Percentiles rank a stretch among this genome's conserved stretches.
Conservation (phyloP, 2,797 vertebrate species). For the Moxostoma hubbsi region DNA sequence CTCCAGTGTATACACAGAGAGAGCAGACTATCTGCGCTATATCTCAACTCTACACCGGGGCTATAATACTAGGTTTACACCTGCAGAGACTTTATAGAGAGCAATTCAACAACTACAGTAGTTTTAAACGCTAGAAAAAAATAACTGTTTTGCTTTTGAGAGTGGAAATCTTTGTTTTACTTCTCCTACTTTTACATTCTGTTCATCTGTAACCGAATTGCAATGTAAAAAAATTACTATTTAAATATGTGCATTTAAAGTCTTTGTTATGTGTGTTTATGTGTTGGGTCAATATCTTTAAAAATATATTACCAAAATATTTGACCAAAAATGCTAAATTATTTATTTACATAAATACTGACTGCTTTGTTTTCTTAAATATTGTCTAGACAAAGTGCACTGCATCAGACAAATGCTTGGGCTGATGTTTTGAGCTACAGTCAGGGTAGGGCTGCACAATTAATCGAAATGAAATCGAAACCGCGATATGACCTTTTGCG, state of each 20-base stretch:
- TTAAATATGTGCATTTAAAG: too few relatives aligned
- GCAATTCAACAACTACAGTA: background rate
- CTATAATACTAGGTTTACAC: constrained; percentile 17
- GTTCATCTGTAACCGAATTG: too few relatives aligned
- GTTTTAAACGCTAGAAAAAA: background rate
- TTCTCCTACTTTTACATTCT: too few relatives aligned
- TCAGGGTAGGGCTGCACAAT: too few relatives aligned
- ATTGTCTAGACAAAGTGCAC: background rate
- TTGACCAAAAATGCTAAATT: too few relatives aligned
- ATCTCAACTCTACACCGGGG: constrained; percentile 18
- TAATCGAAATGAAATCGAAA: too few relatives aligned
- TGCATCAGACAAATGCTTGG: background rate
- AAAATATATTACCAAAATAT: too few relatives aligned
- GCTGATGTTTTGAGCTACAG: background rate
- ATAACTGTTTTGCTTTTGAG: background rate
- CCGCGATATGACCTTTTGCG: too few relatives aligned
- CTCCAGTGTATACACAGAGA: constrained; percentile 54
- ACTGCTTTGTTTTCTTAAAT: background rate
- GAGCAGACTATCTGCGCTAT: constrained; percentile 39
- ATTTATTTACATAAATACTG: background rate
- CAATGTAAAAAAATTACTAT: too few relatives aligned
- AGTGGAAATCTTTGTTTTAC: too few relatives aligned
- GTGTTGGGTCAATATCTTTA: too few relatives aligned
- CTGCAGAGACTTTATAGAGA: constrained; percentile 22
- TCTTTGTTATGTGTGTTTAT: too few relatives aligned